These are phyloP conservation scores for Drosophila pseudotalamancana DNA, from an alignment of 2,888 invertebrate species.

Conservation along the genomic window DNA sequence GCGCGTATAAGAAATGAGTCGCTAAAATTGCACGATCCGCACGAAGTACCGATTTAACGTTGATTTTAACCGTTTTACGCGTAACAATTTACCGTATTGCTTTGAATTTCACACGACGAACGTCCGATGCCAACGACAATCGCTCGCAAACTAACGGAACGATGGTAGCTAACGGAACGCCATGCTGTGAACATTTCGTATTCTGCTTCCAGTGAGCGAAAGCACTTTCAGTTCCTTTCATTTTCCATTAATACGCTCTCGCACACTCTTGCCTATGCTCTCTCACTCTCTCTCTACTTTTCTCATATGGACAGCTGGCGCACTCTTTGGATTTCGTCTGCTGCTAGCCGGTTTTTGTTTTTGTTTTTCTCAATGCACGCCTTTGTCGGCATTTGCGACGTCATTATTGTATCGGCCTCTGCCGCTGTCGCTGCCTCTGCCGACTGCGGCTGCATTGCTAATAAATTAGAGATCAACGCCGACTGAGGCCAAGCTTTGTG, in stretches of 20 bases:
- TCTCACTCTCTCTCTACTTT: not conserved
- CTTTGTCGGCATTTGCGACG: slow-evolving; percentile 53
- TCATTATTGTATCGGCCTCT: slow-evolving; percentile 8
- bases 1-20: slow-evolving; percentile 12
- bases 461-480: slow-evolving; percentile 39
- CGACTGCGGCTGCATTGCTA: slow-evolving; percentile 31
- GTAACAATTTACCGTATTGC: slow-evolving; percentile 12
- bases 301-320: slow-evolving; percentile 14
- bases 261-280: not conserved
- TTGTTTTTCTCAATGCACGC: slow-evolving; percentile 39
- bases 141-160: slow-evolving; percentile 77
- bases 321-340: slow-evolving; percentile 35
- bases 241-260: not conserved
- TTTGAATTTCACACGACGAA: slow-evolving; percentile 34
- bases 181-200: slow-evolving; percentile 5
- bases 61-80: slow-evolving; percentile 28
- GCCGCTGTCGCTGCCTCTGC: not conserved
- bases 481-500: not conserved
- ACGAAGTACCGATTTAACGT: not conserved
- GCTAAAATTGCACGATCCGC: slow-evolving; percentile 22
- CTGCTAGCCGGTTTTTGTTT: slow-evolving; percentile 56
- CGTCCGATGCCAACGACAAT: slow-evolving; percentile 77
- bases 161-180: slow-evolving; percentile 21
- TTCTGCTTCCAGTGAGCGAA: slow-evolving; percentile 46
- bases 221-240: slow-evolving; percentile 7